These are phyloP conservation scores for Nerophis ophidion DNA, from an alignment of 2,113 vertebrate species.

Conservation along the genomic window DNA sequence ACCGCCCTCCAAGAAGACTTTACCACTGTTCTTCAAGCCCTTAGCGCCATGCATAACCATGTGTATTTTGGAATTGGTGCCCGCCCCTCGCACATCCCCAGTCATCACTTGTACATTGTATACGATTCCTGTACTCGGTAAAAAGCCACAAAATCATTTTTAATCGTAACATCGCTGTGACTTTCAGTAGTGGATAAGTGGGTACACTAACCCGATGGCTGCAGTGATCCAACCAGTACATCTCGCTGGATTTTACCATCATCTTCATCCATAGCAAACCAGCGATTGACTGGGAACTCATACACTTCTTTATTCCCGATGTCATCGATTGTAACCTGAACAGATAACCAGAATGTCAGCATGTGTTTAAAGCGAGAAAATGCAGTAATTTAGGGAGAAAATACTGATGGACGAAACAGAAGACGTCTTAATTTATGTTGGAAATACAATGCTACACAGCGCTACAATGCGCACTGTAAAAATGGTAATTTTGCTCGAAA, in stretches of 20 bases:
- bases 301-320: slow-evolving; percentile 91
- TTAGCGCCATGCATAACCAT: slow-evolving; percentile 87
- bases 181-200: too few species aligned
- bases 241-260: slow-evolving; percentile 97
- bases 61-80: slow-evolving; percentile 96
- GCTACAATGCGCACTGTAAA: neutral
- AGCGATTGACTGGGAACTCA: slow-evolving; percentile 86
- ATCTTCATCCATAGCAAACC: slow-evolving; percentile 90
- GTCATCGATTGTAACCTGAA: slow-evolving; percentile 88
- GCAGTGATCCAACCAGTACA: slow-evolving; percentile 82
- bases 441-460: too few species aligned
- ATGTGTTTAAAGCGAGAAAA: neutral
- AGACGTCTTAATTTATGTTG: neutral
- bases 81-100: slow-evolving; percentile 85
- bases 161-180: neutral
- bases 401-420: neutral
- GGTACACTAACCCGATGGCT: slow-evolving; percentile 81
- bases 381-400: neutral
- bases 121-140: slow-evolving; percentile 74
- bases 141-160: slow-evolving; percentile 2
- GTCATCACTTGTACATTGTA: slow-evolving; percentile 93
- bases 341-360: neutral
- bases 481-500: too few species aligned
- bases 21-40: slow-evolving; percentile 91
- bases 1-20: slow-evolving; percentile 90